These are phyloP conservation scores for Parapristionchus giblindavisi DNA, from an alignment of 2,888 invertebrate species.

Conservation along the genomic window DNA sequence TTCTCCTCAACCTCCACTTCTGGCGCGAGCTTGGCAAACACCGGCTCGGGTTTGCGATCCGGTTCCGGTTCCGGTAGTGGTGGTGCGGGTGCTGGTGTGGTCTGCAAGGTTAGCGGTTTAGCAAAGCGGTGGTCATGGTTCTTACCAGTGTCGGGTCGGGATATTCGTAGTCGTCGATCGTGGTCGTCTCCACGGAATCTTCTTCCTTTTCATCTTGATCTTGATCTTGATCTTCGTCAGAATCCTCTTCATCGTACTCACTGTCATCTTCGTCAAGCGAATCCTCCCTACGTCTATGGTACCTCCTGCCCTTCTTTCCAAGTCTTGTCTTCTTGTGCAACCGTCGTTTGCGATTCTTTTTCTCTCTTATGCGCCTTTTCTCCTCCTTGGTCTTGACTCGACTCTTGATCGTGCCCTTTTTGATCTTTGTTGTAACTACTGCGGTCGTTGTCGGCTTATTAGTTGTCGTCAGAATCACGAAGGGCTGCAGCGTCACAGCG, in stretches of 20 bases:
- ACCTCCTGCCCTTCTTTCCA: not conserved
- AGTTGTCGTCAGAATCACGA: too few species aligned
- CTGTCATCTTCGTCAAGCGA: not conserved
- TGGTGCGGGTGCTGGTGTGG: not conserved
- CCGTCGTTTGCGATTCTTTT: not conserved
- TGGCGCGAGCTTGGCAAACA: not conserved
- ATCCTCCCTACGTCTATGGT: not conserved
- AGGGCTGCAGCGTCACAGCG: too few species aligned
- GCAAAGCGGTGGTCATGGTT: too few species aligned
- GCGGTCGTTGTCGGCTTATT: too few species aligned
- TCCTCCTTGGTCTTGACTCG: too few species aligned
- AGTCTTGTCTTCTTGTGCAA: not conserved
- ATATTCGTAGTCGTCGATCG: not conserved
- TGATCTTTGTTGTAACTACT: not conserved
- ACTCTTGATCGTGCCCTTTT: not conserved
- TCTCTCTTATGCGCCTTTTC: not conserved
- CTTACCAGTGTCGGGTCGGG: too few species aligned
- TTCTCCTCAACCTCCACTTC: not conserved
- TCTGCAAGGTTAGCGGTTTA: not conserved
- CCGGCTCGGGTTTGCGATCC: not conserved
- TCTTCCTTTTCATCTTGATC: not conserved
- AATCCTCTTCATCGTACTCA: not conserved
- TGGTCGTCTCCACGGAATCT: not conserved
- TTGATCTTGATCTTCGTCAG: not conserved
- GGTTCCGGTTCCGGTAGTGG: not conserved